Evolutionary conservation across 2,113 vertebrate genomes (phyloP).

Genomic region (Rhinoptilus africanus): DNA sequence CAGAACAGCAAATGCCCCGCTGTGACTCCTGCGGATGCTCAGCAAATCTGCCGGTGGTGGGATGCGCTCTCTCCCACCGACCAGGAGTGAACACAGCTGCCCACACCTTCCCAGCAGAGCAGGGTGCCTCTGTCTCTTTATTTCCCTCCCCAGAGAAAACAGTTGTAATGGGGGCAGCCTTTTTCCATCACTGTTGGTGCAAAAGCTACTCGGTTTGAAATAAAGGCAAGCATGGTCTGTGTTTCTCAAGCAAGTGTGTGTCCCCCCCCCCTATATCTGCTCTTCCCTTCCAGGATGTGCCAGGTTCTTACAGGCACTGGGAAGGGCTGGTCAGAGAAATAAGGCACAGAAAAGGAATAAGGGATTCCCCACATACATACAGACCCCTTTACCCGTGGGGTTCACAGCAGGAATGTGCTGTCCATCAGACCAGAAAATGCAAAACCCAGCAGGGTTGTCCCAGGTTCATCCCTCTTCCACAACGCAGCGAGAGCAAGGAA

Average conservation of each 20-base stretch:
- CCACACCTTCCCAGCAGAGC: background rate
- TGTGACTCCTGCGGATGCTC: background rate
- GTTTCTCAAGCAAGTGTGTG: background rate
- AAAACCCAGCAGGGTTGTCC: background rate
- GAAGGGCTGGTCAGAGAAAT: background rate
- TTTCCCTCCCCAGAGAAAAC: background rate
- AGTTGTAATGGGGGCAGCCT: background rate
- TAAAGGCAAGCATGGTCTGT: background rate
- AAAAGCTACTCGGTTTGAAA: background rate
- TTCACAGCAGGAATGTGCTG: background rate
- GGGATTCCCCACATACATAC: background rate
- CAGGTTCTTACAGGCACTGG: background rate
- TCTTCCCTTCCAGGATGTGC: background rate
- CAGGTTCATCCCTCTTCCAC: background rate
- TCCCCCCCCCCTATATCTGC: background rate
- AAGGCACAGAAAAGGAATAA: background rate
- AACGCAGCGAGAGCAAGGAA: background rate
- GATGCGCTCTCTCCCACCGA: background rate
- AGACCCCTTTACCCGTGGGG: background rate
- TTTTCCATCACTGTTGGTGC: background rate
- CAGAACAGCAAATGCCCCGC: background rate
- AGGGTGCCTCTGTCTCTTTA: background rate
- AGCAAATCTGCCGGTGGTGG: background rate
- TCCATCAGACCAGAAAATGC: background rate
- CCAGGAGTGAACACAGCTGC: background rate